phyloP scores from a whole-genome alignment of 2,797 vertebrate genomes.

The Champsocephalus esox region DNA sequence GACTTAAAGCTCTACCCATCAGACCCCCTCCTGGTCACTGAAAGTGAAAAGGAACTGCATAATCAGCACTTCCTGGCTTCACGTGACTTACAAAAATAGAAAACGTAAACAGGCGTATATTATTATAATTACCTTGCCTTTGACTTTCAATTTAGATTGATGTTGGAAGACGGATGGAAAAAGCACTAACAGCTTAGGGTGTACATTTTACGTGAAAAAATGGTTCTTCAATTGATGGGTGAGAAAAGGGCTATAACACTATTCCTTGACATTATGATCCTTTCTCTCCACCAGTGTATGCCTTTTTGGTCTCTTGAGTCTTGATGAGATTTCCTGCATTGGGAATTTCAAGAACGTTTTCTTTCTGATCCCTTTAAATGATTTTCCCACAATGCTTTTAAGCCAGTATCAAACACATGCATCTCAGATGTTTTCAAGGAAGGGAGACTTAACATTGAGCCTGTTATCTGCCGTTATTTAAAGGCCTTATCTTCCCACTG shows the following conservation, averaged over 20 bases:
- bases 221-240: constrained; percentile 15
- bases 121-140: constrained; percentile 14
- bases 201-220: background rate
- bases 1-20: constrained; percentile 68
- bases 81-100: constrained; percentile 45
- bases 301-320: constrained; percentile 2
- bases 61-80: constrained; percentile 81
- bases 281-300: background rate
- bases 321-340: constrained; percentile 44
- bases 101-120: constrained; percentile 40
- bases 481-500: constrained; percentile 42
- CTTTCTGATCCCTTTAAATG: constrained; percentile 56
- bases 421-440: constrained; percentile 51
- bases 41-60: constrained; percentile 74
- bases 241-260: background rate
- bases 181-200: background rate
- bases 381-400: constrained; percentile 61
- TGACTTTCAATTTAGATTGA: constrained; percentile 2
- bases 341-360: constrained; percentile 45
- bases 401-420: constrained; percentile 63
- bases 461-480: constrained; percentile 42
- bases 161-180: background rate
- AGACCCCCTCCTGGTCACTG: constrained; percentile 62
- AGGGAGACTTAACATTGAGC: constrained; percentile 60
- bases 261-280: background rate